These are phyloP conservation scores for Pyrrhosoma nymphula DNA, from an alignment of 2,888 invertebrate species.

Conservation along the genomic window DNA sequence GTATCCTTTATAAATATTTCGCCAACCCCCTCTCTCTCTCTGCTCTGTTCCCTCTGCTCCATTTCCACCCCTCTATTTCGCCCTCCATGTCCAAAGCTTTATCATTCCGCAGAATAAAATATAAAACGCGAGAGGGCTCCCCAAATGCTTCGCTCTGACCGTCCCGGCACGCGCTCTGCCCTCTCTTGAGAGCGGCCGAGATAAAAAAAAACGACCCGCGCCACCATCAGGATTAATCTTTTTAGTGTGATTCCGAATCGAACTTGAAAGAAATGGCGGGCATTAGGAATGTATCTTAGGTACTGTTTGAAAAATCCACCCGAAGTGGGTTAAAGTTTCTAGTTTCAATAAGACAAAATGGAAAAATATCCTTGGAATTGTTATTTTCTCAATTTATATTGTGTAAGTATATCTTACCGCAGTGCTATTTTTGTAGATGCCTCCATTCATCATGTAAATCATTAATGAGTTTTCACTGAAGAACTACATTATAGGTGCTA, in stretches of 20 bases:
- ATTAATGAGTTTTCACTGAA: too few relatives aligned
- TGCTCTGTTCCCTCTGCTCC: not conserved
- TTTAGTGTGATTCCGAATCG: not conserved
- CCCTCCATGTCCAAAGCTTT: not conserved
- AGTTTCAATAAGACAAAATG: not conserved
- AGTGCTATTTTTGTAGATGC: too few relatives aligned
- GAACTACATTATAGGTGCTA: too few relatives aligned
- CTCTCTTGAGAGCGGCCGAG: not conserved
- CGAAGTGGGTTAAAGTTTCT: not conserved
- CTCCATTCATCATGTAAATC: too few relatives aligned
- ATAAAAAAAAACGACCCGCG: not conserved
- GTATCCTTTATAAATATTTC: conserved; percentile 2
- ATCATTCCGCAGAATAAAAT: not conserved
- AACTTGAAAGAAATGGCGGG: not conserved
- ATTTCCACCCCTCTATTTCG: not conserved
- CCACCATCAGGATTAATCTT: not conserved
- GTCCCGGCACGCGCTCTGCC: not conserved
- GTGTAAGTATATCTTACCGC: too few relatives aligned
- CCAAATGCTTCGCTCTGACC: not conserved
- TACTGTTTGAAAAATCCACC: not conserved
- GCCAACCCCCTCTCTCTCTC: too few relatives aligned
- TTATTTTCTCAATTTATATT: too few relatives aligned
- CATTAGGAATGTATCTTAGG: not conserved
- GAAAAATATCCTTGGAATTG: too few relatives aligned
- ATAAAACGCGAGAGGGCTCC: not conserved